phyloP scores from a whole-genome alignment of 2,888 invertebrate genomes.

The Emmelina monodactyla region DNA sequence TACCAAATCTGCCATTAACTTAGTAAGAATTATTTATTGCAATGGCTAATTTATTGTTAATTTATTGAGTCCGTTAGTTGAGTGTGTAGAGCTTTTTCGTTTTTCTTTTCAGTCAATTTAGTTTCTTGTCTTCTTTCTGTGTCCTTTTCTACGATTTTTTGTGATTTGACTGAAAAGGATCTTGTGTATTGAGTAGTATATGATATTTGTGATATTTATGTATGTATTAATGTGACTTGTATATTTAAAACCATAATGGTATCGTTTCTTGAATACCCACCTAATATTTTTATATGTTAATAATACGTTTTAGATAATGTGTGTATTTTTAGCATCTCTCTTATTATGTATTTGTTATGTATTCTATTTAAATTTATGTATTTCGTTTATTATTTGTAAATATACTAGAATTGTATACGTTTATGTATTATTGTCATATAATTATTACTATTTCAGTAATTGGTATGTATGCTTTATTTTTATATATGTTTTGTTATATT shows the following conservation, averaged over 20 bases:
- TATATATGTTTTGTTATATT: neutral
- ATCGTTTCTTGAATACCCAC: neutral
- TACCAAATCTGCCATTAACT: conserved; percentile 18
- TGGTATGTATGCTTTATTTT: conserved; percentile 2
- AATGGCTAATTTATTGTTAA: neutral
- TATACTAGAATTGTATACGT: conserved; percentile 25
- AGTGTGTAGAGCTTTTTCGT: conserved; percentile 30
- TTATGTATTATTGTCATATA: conserved; percentile 20
- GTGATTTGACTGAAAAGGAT: conserved; percentile 40
- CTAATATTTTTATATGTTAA: neutral
- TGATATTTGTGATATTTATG: conserved; percentile 2
- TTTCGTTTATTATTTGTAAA: conserved; percentile 17
- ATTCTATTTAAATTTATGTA: conserved; percentile 16
- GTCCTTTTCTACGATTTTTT: conserved; percentile 29
- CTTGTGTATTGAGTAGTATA: neutral
- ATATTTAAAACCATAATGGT: neutral
- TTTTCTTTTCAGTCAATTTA: conserved; percentile 21
- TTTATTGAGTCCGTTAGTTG: conserved; percentile 20
- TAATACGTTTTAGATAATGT: neutral
- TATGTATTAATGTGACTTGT: conserved; percentile 2
- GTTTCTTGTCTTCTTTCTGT: conserved; percentile 32
- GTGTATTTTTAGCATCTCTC: conserved; percentile 14
- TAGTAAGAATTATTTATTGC: neutral
- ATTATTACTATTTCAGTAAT: conserved; percentile 4
- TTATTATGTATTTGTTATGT: conserved; percentile 14